phyloP scores from a whole-genome alignment of 2,113 vertebrate species.

The Xenopus borealis region DNA sequence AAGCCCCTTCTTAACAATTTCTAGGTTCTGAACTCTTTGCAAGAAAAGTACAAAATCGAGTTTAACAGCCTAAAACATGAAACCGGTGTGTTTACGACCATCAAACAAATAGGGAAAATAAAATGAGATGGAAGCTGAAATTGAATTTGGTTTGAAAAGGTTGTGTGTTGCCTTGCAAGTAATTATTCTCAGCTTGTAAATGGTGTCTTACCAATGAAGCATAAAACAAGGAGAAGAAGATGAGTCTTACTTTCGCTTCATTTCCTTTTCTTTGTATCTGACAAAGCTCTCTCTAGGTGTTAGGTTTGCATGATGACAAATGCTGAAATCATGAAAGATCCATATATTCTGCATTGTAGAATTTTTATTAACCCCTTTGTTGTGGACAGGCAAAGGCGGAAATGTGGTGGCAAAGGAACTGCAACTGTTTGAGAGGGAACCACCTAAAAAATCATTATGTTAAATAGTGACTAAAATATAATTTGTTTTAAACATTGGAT shows the following conservation, averaged over 20 bases:
- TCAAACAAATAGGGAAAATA: slow-evolving; percentile 40
- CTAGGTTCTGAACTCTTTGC: too few relatives aligned
- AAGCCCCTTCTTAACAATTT: too few relatives aligned
- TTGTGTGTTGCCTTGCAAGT: slow-evolving; percentile 81
- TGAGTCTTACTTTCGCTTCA: slow-evolving; percentile 91
- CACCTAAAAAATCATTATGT: too few relatives aligned
- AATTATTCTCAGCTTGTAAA: slow-evolving; percentile 91
- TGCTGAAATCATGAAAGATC: slow-evolving; percentile 84
- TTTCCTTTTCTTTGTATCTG: slow-evolving; percentile 95
- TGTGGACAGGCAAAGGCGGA: not conserved
- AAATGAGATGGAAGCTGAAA: slow-evolving; percentile 65
- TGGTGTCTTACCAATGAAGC: slow-evolving; percentile 87
- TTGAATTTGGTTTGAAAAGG: slow-evolving; percentile 76
- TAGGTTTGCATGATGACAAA: slow-evolving; percentile 96
- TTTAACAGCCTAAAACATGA: not conserved
- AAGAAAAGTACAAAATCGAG: too few relatives aligned
- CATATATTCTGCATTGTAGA: slow-evolving; percentile 44
- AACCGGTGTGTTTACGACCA: slow-evolving; percentile 23
- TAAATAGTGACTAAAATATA: too few relatives aligned
- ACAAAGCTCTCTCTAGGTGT: slow-evolving; percentile 87
- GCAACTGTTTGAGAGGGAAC: too few relatives aligned
- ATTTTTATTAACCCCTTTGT: slow-evolving; percentile 35
- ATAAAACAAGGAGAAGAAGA: slow-evolving; percentile 98
- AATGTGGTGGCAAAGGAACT: not conserved
- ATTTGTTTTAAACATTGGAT: too few relatives aligned